Evolutionary conservation across 2,888 invertebrate species (phyloP), one percentile per base, ranked within the genome.

Genomic region (Drosophila austrosaltans): DNA sequence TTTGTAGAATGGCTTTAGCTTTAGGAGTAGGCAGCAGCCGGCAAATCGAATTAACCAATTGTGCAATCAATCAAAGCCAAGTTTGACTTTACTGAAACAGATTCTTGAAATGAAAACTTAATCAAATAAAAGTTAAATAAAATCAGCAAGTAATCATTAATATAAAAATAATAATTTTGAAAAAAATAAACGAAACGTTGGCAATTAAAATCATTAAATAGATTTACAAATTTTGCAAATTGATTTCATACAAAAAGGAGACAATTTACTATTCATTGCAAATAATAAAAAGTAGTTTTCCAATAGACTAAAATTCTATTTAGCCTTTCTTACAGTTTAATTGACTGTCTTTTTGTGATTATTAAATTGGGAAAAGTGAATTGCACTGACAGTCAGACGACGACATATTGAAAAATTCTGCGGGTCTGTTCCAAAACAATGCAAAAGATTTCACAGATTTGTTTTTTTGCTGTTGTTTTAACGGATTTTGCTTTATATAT

Each of bases 1-100:
- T 32, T 32, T 32, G 8, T 36, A 3, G 10, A 32, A 2, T 36
- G 10, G 8, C 36, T 36, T 10, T 1, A 2, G 7, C 44, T 20
- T 8, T 44, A 20, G 42, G 6, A 42, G n/a, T 16, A 48, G 22
- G 28, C 59, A 8, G 42, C 2, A 42, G n/a, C 2, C 22, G 22
- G 28, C 59, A 76, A 83, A 81, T 84, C 73, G 73, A 81, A 84
- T 87, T 87, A 84, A 83, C 87, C 79, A 83, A 81, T 79, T 83
- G 84, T 58, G 73, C 78, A 87, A 75, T 87, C 87, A 87, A 84
- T 87, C 87, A 87, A 78, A 72, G 76, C 59, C 61, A 71, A 61
- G 32, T 64, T 59, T 67, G 70, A 68, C 39, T 53, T 63, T 42
- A 84, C 79, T 75, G 75, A 84, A 87, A 3, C 7, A 1, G 36